Evolutionary conservation across 2,888 invertebrate species (phyloP), one percentile per base, ranked within the genome.

Genomic region (Notodonta dromedarius): DNA sequence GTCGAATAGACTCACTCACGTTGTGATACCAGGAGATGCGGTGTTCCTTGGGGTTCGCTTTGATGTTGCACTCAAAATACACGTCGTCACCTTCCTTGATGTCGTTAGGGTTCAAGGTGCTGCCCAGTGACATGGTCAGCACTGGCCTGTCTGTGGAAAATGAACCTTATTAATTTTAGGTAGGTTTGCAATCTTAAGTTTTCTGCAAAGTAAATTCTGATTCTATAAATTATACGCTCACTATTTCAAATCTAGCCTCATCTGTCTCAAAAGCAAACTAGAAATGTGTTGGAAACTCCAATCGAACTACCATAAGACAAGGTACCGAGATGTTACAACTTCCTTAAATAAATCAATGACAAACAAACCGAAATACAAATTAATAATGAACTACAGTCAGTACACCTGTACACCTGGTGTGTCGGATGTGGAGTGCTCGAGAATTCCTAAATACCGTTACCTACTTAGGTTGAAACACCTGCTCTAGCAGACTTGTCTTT

Each of bases 71-170:
- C 86, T 98, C 97, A 89, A 98, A 98, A 89, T 97, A 98, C 61
- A 97, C 97, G 87, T 98, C 97, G 83, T 97, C 97, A 4, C 97
- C 97, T 90, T 98, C 98, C 89, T 97, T 98, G 83, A 98, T 98
- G 86, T 97, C 97, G 76, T 97, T 96, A 6, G 97, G 96, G 90
- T 97, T 97, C 76, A 98, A 93, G 66, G 96, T 97, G 79, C 96
- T 96, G 73, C 98, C 98, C 94, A 98, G 95, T 79, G 96, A 96
- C 86, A 98, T 94, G 1, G 86, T 83, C 48, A 93, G 73, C 13
- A 92, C 91, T 53, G 93, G 93, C 54, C 79, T 88, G 58, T 93
- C 93, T 93, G 86, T 69, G 56, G 64, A 62, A 61, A 1, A 60
- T 42, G 3, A 9, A 5, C 5, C 13, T n/a, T n/a, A 46, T 46